Percentiles rank a stretch among this genome's conserved stretches.
Evolutionary conservation across 2,113 vertebrate genomes (phyloP).

Genomic region (Syngnathoides biaculeatus): DNA sequence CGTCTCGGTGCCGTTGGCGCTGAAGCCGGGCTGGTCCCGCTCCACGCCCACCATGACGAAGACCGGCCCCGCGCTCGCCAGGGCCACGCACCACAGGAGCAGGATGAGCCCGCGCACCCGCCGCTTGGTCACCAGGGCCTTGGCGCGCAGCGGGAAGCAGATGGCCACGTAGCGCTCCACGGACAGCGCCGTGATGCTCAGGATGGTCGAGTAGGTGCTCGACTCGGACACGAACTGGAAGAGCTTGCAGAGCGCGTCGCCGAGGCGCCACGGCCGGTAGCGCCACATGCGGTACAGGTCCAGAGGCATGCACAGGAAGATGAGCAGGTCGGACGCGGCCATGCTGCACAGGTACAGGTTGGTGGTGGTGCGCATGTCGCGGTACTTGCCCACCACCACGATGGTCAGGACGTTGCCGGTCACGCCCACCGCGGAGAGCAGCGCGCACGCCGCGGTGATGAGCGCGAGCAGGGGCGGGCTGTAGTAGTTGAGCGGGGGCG

Average conservation of each 20-base stretch:
- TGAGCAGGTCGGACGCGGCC: conserved; percentile 93
- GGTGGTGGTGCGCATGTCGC: conserved; percentile 93
- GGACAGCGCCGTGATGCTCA: conserved; percentile 93
- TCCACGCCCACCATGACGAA: conserved; percentile 93
- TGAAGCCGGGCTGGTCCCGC: conserved; percentile 55
- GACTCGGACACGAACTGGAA: conserved; percentile 96
- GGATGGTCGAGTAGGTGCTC: conserved; percentile 94
- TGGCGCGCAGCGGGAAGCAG: conserved; percentile 92
- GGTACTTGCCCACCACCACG: conserved; percentile 86
- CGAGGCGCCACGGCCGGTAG: conserved; percentile 91
- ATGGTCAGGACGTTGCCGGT: conserved; percentile 91
- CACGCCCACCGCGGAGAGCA: conserved; percentile 85
- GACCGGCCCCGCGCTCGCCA: conserved; percentile 88
- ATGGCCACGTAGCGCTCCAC: conserved; percentile 94
- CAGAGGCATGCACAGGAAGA: conserved; percentile 94
- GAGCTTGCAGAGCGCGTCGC: conserved; percentile 90
- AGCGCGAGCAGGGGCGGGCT: conserved; percentile 83
- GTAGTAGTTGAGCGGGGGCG: conserved; percentile 75
- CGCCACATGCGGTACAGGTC: conserved; percentile 95
- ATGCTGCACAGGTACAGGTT: conserved; percentile 97
- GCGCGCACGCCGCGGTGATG: conserved; percentile 82
- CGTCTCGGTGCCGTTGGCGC: conserved; percentile 55
- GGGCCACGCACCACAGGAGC: conserved; percentile 87
- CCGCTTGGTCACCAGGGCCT: conserved; percentile 88
- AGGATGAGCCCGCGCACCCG: conserved; percentile 87